Conservation (phyloP, 2,888 invertebrate species). For the Dolichopus griseipennis region DNA sequence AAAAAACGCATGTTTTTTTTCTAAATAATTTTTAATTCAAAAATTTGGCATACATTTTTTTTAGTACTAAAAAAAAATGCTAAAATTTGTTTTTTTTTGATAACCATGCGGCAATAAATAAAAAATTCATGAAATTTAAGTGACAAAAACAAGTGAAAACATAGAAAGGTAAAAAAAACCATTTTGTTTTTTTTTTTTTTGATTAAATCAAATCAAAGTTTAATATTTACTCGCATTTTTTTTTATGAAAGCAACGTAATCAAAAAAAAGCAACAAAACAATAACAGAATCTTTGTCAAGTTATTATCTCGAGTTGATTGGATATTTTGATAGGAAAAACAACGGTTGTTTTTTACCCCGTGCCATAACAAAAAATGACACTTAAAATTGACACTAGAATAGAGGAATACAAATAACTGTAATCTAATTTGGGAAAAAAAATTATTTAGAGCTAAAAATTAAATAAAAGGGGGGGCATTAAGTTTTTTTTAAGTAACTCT, state of each 20-base stretch:
- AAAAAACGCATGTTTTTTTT: background rate
- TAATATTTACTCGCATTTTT: background rate
- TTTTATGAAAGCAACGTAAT: background rate
- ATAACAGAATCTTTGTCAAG: background rate
- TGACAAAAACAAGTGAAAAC: background rate
- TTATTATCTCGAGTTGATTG: conserved; percentile 1
- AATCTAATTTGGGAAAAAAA: too few species aligned
- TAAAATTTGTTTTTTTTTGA: background rate
- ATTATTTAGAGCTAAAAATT: background rate
- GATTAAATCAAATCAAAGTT: background rate
- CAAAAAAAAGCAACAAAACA: background rate
- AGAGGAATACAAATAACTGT: background rate
- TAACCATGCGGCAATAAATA: background rate
- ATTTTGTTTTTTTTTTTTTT: too few species aligned
- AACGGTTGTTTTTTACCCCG: background rate
- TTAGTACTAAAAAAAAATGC: background rate
- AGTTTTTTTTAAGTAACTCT: background rate
- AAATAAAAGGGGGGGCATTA: background rate
- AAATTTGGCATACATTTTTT: background rate
- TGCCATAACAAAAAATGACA: background rate
- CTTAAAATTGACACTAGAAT: background rate
- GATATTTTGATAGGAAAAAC: background rate
- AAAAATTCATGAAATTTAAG: conserved; percentile 1
- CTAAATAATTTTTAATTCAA: background rate
- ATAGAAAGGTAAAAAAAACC: background rate